Percentiles rank a stretch among this genome's conserved stretches.
These are phyloP conservation scores for Ceratothoa steindachneri DNA, from an alignment of 2,888 invertebrate genomes.

Conservation along the genomic window DNA sequence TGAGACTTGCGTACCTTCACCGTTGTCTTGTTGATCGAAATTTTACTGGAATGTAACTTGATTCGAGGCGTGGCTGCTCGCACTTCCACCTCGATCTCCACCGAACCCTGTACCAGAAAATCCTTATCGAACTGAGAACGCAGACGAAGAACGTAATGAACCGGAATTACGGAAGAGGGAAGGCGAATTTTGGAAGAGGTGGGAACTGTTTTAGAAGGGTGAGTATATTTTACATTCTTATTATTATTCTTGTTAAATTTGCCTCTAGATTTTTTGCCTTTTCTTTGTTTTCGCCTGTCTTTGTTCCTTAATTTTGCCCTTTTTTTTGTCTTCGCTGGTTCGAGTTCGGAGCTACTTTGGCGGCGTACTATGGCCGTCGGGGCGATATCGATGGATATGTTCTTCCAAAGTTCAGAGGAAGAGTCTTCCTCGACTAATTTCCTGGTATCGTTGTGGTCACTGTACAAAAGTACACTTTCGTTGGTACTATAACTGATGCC, in stretches of 20 bases:
- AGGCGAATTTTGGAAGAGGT: constrained; percentile 1
- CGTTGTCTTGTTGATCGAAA: neutral
- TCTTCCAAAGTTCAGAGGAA: no score
- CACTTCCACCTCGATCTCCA: constrained; percentile 3
- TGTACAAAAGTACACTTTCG: no score
- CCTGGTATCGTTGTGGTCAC: no score
- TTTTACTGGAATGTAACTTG: neutral
- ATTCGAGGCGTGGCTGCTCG: neutral
- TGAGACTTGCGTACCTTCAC: neutral
- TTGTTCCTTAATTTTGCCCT: neutral
- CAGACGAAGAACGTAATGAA: constrained; percentile 9
- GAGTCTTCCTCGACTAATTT: no score
- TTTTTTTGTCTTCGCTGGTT: neutral
- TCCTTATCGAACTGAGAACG: neutral
- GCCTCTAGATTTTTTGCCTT: neutral
- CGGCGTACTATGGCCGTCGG: no score
- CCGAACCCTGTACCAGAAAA: neutral
- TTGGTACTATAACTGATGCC: neutral
- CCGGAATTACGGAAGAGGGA: neutral
- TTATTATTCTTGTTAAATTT: no score
- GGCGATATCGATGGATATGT: no score
- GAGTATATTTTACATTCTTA: no score
- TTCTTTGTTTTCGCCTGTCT: neutral
- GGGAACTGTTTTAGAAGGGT: no score
- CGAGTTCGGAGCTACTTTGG: no score